These are phyloP conservation scores for Globodera ellingtonae DNA, from an alignment of 1,140 invertebrate genomes.

Conservation along the genomic window DNA sequence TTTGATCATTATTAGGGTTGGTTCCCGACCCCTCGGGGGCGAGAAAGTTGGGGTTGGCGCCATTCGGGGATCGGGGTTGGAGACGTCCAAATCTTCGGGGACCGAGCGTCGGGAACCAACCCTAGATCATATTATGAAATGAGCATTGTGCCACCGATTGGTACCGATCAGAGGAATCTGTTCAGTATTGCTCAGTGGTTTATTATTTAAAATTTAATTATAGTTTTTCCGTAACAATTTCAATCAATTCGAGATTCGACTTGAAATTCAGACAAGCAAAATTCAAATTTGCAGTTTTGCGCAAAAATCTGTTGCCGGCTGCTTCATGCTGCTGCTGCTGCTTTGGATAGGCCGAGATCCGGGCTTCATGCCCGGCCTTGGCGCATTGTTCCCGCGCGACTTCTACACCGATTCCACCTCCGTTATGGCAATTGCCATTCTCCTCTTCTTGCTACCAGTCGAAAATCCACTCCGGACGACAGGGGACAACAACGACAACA, in stretches of 20 bases:
- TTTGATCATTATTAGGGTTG: neutral
- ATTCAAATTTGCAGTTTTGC: constrained; percentile 69
- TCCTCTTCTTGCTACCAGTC: constrained; percentile 66
- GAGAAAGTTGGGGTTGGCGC: neutral
- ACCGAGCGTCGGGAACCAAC: neutral
- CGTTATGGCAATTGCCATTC: constrained; percentile 66
- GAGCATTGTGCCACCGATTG: too few relatives aligned
- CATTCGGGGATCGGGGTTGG: neutral
- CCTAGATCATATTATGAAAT: neutral
- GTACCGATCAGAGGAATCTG: too few relatives aligned
- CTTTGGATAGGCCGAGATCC: constrained; percentile 87
- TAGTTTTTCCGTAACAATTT: too few relatives aligned
- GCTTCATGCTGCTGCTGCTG: constrained; percentile 79
- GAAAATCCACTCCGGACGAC: constrained; percentile 40
- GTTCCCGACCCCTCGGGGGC: too few relatives aligned
- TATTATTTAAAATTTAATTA: too few relatives aligned
- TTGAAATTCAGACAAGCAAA: neutral
- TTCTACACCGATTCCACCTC: constrained; percentile 66
- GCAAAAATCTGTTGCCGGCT: constrained; percentile 75
- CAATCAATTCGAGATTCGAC: too few relatives aligned
- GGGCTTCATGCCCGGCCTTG: constrained; percentile 79
- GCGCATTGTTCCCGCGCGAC: constrained; percentile 57
- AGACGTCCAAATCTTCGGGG: neutral
- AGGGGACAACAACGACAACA: neutral
- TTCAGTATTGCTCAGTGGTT: too few relatives aligned